Evolutionary conservation across 1,140 invertebrate species (phyloP), one percentile per base, ranked within the genome.

Genomic region (Streblospio benedicti): DNA sequence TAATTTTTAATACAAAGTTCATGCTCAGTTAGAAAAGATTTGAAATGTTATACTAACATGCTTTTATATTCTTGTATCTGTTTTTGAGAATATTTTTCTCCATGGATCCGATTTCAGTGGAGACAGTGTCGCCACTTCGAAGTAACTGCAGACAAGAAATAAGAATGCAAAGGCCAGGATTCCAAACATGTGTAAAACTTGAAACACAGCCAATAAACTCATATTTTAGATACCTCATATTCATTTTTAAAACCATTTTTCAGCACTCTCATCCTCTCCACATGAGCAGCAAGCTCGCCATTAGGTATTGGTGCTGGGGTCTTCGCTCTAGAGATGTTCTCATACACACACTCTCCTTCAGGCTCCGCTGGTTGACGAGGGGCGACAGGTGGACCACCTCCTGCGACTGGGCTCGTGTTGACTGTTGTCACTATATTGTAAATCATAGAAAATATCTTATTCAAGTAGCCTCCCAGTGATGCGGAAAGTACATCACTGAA

Each of bases 11-110:
- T 27, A 27, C 30, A n/a, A n/a, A n/a, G n/a, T n/a, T n/a, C n/a
- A n/a, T n/a, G n/a, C n/a, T n/a, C n/a, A n/a, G n/a, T n/a, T n/a
- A n/a, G n/a, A n/a, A 16, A 32, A n/a, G n/a, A n/a, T n/a, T n/a
- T n/a, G n/a, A n/a, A n/a, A n/a, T 35, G 43, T 31, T 28, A 20
- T 12, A 57, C 60, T 57, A 33, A 61, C 60, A 63, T 45, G 61
- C 33, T 20, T 47, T 30, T 18, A 63, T 63, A 33, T 63, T 59
- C 27, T 51, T 63, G 50, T 52, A 63, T 44, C 61, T 30, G 49
- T 63, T 63, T 31, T 63, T 63, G 35, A 35, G 30, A 12, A 38
- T 54, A 51, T 60, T 60, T 2, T 16, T 28, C 30, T 23, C 23
- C 30, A 23, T 23, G 30, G 9, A 27, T 9, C 23, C 25, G 23